Conservation (phyloP, 2,888 invertebrate genomes). For the Callosobruchus maculatus region DNA sequence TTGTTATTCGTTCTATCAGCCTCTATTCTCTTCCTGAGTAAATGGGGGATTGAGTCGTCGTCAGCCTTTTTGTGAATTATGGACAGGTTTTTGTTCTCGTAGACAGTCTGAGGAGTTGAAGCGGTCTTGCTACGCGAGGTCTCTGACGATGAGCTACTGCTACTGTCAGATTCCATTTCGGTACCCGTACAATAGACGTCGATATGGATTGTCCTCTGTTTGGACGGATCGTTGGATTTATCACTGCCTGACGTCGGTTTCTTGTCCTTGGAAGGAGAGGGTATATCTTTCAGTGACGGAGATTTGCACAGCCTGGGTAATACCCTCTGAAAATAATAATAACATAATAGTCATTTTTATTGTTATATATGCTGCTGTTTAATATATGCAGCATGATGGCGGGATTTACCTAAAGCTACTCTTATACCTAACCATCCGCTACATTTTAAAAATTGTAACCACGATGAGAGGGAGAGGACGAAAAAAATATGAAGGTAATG, state of each 20-base stretch:
- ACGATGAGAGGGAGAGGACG: too few relatives aligned
- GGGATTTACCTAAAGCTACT: too few relatives aligned
- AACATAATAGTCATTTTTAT: not conserved
- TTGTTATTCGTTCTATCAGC: constrained; percentile 16
- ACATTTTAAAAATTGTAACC: too few relatives aligned
- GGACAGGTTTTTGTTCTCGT: constrained; percentile 59
- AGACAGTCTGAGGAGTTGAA: constrained; percentile 62
- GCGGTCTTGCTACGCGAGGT: constrained; percentile 44
- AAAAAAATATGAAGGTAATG: too few relatives aligned
- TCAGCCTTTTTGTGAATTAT: constrained; percentile 57
- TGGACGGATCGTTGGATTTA: constrained; percentile 38
- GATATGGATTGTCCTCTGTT: constrained; percentile 67
- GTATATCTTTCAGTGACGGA: constrained; percentile 20
- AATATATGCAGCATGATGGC: too few relatives aligned
- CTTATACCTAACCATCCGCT: too few relatives aligned
- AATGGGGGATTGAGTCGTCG: constrained; percentile 48
- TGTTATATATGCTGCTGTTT: too few relatives aligned
- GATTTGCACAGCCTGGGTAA: constrained; percentile 28
- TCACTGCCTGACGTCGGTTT: constrained; percentile 30
- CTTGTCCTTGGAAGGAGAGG: constrained; percentile 7
- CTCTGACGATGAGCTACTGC: constrained; percentile 30
- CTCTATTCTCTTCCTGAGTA: constrained; percentile 25
- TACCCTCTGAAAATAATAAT: not conserved
- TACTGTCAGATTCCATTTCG: constrained; percentile 44
- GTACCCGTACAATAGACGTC: constrained; percentile 74